Conservation (phyloP, 2,113 vertebrate genomes). For the Fukomys damarensis region DNA sequence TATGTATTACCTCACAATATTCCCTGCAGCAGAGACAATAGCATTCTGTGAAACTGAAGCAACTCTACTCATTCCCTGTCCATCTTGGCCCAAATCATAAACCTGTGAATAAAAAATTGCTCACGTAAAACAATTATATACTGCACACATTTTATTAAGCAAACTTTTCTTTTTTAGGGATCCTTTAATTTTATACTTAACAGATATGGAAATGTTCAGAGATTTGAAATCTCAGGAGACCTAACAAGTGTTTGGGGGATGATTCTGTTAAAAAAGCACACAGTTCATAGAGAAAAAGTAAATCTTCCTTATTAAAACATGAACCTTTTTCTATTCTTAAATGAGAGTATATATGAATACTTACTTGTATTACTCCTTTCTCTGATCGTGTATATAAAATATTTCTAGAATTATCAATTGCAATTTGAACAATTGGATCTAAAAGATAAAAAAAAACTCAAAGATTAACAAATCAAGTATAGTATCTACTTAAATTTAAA, state of each 20-base stretch:
- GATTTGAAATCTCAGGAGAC: background rate
- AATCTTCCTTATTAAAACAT: background rate
- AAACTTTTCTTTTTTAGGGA: background rate
- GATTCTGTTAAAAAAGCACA: background rate
- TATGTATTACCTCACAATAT: conserved; percentile 92
- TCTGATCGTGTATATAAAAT: conserved; percentile 96
- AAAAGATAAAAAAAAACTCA: background rate
- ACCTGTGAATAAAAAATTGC: conserved; percentile 87
- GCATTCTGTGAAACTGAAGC: conserved; percentile 95
- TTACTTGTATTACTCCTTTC: conserved; percentile 96
- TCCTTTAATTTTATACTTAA: conserved; percentile 14
- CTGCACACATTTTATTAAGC: background rate
- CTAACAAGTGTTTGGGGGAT: background rate
- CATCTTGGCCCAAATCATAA: conserved; percentile 95
- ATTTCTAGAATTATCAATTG: conserved; percentile 95
- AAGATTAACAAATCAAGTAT: conserved; percentile 52
- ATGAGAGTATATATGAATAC: background rate
- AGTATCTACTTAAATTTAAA: conserved; percentile 8
- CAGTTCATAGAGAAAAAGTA: background rate
- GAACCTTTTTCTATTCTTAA: background rate
- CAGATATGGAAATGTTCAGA: background rate
- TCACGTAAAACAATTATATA: conserved; percentile 1
- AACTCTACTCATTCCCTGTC: conserved; percentile 95
- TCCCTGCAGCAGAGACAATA: conserved; percentile 95
- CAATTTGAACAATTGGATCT: conserved; percentile 98